Conservation (phyloP, 2,888 invertebrate genomes). For the Carterocephalus palaemon region DNA sequence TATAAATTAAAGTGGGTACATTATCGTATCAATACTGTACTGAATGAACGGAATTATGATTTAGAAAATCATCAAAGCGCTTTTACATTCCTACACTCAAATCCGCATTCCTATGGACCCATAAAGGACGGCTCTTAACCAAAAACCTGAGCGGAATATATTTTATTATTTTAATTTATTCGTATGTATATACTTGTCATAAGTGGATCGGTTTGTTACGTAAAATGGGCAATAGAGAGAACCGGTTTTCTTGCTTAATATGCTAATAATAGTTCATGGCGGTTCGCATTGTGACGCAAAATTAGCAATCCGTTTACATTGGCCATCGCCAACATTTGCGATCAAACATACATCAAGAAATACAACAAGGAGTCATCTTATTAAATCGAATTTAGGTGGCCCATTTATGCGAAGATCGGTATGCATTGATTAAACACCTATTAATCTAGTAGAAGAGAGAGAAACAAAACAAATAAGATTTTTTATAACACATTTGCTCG, state of each 20-base stretch:
- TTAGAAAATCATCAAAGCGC: conserved; percentile 1
- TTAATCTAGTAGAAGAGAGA: too few relatives aligned
- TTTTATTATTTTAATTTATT: conserved; percentile 30
- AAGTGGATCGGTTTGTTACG: conserved; percentile 27
- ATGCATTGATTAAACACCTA: too few relatives aligned
- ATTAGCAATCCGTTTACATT: conserved; percentile 24
- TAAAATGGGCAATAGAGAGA: conserved; percentile 29
- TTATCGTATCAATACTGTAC: too few relatives aligned
- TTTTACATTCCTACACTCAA: conserved; percentile 15
- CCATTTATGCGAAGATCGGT: too few relatives aligned
- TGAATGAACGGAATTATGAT: too few relatives aligned
- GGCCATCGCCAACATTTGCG: conserved; percentile 8
- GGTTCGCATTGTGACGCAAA: conserved; percentile 10
- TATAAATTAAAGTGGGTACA: conserved; percentile 2
- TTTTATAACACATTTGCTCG: too few relatives aligned
- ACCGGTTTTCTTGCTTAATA: conserved; percentile 27
- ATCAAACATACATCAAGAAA: conserved; percentile 21
- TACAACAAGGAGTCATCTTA: conserved; percentile 4
- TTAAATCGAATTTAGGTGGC: neutral
- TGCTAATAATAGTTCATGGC: conserved; percentile 9
- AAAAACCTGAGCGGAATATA: conserved; percentile 15
- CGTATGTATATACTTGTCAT: conserved; percentile 26
- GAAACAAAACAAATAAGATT: too few relatives aligned
- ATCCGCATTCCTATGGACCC: conserved; percentile 35
- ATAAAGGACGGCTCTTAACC: conserved; percentile 34